These are phyloP conservation scores for Neofelis nebulosa DNA, from an alignment of 2,113 vertebrate species.

Conservation along the genomic window DNA sequence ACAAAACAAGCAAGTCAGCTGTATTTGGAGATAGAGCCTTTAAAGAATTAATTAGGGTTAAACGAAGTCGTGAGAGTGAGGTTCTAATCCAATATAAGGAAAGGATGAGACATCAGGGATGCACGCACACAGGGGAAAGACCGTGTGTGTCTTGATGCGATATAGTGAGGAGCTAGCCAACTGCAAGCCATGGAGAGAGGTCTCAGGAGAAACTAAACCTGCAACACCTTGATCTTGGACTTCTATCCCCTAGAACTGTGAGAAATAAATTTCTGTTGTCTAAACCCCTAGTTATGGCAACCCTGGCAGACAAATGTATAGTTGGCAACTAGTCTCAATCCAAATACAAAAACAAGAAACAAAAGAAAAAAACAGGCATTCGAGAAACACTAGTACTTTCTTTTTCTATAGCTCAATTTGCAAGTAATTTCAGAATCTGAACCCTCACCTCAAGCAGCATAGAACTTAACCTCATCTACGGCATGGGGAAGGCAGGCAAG, in stretches of 20 bases:
- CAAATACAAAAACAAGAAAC: not conserved
- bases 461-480: not conserved
- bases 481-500: not conserved
- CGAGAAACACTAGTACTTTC: not conserved
- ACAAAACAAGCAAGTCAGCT: not conserved
- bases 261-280: not conserved
- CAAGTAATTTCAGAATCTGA: not conserved
- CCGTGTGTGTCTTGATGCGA: not conserved
- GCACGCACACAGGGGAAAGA: not conserved
- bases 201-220: not conserved
- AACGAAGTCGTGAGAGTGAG: not conserved
- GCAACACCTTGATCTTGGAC: not conserved
- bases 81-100: not conserved
- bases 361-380: not conserved
- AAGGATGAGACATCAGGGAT: not conserved
- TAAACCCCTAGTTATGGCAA: not conserved
- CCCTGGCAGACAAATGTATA: not conserved
- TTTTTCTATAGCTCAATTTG: not conserved
- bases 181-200: not conserved
- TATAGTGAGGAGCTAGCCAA: not conserved
- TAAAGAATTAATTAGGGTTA: not conserved
- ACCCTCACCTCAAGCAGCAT: too few relatives aligned
- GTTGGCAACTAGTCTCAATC: not conserved
- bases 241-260: not conserved
- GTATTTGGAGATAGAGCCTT: not conserved